These are phyloP conservation scores for Cinclus cinclus DNA, from an alignment of 2,113 vertebrate species.

Conservation along the genomic window DNA sequence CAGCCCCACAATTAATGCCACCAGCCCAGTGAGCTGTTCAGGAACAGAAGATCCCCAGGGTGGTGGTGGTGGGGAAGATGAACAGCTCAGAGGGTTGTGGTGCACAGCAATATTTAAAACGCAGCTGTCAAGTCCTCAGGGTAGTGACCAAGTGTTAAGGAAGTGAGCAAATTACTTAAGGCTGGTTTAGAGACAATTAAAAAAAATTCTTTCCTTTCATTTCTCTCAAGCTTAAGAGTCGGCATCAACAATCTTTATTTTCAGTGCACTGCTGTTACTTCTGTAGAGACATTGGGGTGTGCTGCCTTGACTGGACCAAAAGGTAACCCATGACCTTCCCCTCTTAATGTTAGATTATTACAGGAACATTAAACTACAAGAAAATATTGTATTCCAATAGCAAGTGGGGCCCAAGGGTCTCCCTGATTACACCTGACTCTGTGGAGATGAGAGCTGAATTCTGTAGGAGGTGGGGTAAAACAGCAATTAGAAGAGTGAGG, in stretches of 20 bases:
- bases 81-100: background rate
- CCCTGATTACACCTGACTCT: accelerated
- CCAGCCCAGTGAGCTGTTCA: accelerated
- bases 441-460: background rate
- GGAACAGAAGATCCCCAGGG: background rate
- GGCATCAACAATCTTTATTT: background rate
- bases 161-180: background rate
- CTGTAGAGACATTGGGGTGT: background rate
- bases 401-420: background rate
- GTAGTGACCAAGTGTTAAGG: background rate
- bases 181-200: background rate
- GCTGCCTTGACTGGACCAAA: background rate
- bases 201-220: background rate
- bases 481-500: background rate
- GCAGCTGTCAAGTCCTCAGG: background rate
- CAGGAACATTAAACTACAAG: background rate
- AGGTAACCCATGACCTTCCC: background rate
- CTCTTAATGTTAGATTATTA: background rate
- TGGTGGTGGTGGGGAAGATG: too few species aligned
- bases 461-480: background rate
- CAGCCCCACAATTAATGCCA: background rate
- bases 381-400: background rate
- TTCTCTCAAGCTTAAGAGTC: slow-evolving; percentile 11
- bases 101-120: background rate
- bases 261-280: slow-evolving; percentile 1